Conservation (phyloP, 2,888 invertebrate species). For the Nomada fabriciana region DNA sequence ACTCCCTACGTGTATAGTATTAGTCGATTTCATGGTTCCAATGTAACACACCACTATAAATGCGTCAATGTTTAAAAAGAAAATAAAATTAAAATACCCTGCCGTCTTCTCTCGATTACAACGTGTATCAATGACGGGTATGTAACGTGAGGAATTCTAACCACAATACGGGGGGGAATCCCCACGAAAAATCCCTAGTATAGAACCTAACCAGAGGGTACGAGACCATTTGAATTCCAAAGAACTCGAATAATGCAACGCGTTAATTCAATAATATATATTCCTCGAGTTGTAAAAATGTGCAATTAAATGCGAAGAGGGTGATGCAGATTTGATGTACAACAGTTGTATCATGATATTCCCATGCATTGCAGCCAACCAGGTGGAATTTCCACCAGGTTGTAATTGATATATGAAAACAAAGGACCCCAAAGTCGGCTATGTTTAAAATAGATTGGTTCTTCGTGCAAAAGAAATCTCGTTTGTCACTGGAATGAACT, state of each 20-base stretch:
- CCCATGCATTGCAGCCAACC: neutral
- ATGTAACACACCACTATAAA: constrained; percentile 72
- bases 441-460: neutral
- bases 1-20: constrained; percentile 84
- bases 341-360: neutral
- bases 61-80: constrained; percentile 65
- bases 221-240: neutral
- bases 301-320: neutral
- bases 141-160: too few relatives aligned
- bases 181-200: neutral
- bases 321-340: neutral
- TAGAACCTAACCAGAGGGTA: neutral
- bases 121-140: neutral
- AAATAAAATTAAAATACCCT: constrained; percentile 58
- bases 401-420: too few relatives aligned
- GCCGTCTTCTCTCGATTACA: constrained; percentile 40
- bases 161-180: neutral
- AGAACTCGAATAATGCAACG: neutral
- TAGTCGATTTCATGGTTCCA: constrained; percentile 67
- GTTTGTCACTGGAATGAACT: neutral
- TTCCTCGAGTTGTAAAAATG: neutral
- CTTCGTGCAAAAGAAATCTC: too few relatives aligned
- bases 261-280: neutral
- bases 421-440: too few relatives aligned
- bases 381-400: too few relatives aligned